A percentile compares a stretch with the other conserved stretches of the same genome.
Evolutionary conservation across 64 coral and sea anemone genomes (phyloP).

Genomic region (Actinia tenebrosa): DNA sequence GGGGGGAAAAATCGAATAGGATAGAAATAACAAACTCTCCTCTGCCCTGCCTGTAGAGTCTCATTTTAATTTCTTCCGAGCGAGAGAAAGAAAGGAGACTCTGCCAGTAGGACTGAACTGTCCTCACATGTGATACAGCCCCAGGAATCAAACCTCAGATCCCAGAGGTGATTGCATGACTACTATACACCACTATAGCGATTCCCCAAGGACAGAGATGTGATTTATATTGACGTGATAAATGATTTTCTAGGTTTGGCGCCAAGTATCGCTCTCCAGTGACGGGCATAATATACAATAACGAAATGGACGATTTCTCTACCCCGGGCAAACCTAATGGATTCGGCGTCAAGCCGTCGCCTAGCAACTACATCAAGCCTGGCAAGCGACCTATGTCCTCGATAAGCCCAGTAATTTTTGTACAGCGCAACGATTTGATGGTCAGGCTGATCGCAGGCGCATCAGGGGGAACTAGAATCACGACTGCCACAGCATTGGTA

Average conservation of each 20-base stretch:
- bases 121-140: no score
- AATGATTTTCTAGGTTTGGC: constrained; percentile 79
- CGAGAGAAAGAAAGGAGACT: no score
- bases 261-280: constrained; percentile 58
- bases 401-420: constrained; percentile 65
- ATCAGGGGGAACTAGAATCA: constrained; percentile 22
- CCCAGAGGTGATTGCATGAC: no score
- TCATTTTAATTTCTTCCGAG: neutral
- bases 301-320: constrained; percentile 85
- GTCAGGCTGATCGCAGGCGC: constrained; percentile 21
- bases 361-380: constrained; percentile 47
- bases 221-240: no score
- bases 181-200: no score
- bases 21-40: no score
- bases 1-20: neutral
- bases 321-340: constrained; percentile 22
- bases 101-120: no score
- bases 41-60: no score
- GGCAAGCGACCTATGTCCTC: constrained; percentile 90
- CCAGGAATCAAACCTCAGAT: no score
- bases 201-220: neutral
- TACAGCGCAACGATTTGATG: neutral
- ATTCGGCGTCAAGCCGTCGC: constrained; percentile 54
- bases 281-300: constrained; percentile 94
- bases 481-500: constrained; percentile 15